These are phyloP conservation scores for Drosophila azteca DNA, from an alignment of 1,140 invertebrate species.

Conservation along the genomic window DNA sequence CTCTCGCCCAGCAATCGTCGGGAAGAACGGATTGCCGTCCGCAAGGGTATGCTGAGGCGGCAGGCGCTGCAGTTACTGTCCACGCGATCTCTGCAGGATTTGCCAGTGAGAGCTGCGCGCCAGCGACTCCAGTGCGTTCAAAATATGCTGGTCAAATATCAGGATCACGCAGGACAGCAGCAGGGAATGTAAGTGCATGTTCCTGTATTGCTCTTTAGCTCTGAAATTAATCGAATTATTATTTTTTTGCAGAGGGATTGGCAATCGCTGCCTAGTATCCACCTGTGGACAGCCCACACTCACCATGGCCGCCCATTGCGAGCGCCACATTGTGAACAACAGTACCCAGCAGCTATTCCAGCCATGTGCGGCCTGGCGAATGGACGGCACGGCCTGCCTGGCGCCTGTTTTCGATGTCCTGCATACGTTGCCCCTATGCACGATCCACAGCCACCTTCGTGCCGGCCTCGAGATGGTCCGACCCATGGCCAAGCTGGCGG, in stretches of 20 bases:
- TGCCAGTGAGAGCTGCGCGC: constrained; percentile 62
- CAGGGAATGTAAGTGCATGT: constrained; percentile 62
- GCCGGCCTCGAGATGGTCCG: constrained; percentile 40
- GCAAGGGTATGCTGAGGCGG: constrained; percentile 60
- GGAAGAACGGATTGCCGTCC: constrained; percentile 74
- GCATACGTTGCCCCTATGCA: constrained; percentile 92
- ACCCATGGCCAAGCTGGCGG: constrained; percentile 23
- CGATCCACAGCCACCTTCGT: constrained; percentile 86
- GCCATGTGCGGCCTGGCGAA: constrained; percentile 94
- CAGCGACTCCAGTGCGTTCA: constrained; percentile 69
- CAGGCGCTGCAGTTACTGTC: constrained; percentile 77
- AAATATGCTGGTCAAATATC: constrained; percentile 69
- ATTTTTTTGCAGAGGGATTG: constrained; percentile 40
- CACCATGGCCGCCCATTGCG: constrained; percentile 93
- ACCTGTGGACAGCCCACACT: constrained; percentile 82
- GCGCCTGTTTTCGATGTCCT: constrained; percentile 93
- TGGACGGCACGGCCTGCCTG: constrained; percentile 94
- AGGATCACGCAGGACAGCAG: constrained; percentile 57
- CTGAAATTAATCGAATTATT: background rate
- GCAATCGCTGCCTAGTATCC: constrained; percentile 61
- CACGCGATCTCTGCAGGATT: constrained; percentile 61
- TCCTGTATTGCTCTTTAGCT: background rate
- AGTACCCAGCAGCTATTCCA: constrained; percentile 94
- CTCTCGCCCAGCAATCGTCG: constrained; percentile 45
- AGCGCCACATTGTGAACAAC: constrained; percentile 93